phyloP scores from a whole-genome alignment of 2,888 invertebrate species.

The Synanthedon vespiformis region DNA sequence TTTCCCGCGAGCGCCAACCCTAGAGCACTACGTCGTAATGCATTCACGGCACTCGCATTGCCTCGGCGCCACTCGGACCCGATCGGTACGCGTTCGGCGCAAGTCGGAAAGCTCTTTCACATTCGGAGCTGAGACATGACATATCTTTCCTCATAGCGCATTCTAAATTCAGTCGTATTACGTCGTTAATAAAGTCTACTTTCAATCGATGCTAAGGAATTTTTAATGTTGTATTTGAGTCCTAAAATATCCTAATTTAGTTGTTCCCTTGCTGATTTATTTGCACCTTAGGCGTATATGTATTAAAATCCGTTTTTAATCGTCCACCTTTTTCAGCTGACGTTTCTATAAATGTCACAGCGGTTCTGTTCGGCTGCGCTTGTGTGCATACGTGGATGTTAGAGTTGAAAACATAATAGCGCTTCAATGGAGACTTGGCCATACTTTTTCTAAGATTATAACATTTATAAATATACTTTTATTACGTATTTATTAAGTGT shows the following conservation, averaged over 20 bases:
- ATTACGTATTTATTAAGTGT: background rate
- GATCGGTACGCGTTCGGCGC: slow-evolving; percentile 64
- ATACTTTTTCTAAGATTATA: slow-evolving; percentile 24
- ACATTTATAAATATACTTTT: background rate
- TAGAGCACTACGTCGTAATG: slow-evolving; percentile 54
- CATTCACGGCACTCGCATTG: slow-evolving; percentile 58
- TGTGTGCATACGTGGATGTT: slow-evolving; percentile 22
- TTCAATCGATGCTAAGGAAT: slow-evolving; percentile 11
- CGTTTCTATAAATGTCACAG: slow-evolving; percentile 58
- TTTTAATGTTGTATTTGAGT: slow-evolving; percentile 52
- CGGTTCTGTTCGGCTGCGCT: slow-evolving; percentile 7
- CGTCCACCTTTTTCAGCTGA: slow-evolving; percentile 52
- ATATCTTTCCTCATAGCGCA: slow-evolving; percentile 33
- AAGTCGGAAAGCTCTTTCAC: slow-evolving; percentile 60
- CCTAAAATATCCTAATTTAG: slow-evolving; percentile 61
- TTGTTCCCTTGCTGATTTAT: background rate
- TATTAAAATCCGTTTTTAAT: slow-evolving; percentile 21
- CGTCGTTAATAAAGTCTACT: background rate
- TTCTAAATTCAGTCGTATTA: slow-evolving; percentile 14
- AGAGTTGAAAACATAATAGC: slow-evolving; percentile 49
- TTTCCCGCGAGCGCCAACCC: slow-evolving; percentile 26
- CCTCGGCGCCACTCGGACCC: slow-evolving; percentile 65
- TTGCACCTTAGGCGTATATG: slow-evolving; percentile 14
- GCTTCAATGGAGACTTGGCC: slow-evolving; percentile 38
- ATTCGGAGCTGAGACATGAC: slow-evolving; percentile 56